phyloP scores from a whole-genome alignment of 2,797 vertebrate species.

The Gadopsis marmoratus region DNA sequence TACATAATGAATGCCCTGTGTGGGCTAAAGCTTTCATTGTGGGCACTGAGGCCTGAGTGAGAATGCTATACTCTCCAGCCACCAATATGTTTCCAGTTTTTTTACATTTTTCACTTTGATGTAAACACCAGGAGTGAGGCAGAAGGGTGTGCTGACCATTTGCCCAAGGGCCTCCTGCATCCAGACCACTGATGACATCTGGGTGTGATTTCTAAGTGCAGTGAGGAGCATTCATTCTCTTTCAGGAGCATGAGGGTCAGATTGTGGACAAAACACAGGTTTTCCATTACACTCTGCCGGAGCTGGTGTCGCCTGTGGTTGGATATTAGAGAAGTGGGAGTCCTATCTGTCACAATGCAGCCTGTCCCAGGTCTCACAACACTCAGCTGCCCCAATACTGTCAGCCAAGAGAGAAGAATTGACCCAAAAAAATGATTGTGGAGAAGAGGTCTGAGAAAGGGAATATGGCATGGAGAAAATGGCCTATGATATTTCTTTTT shows the following conservation, averaged over 20 bases:
- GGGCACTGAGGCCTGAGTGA: constrained; percentile 7
- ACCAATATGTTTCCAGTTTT: constrained; percentile 36
- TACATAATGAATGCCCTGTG: constrained; percentile 27
- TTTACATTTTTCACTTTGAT: constrained; percentile 44
- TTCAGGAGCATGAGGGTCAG: constrained; percentile 37
- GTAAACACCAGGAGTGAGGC: constrained; percentile 42
- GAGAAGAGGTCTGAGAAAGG: constrained; percentile 40
- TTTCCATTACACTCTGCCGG: constrained; percentile 68
- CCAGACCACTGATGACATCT: constrained; percentile 44
- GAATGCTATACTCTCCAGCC: not conserved
- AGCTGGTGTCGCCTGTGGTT: constrained; percentile 53
- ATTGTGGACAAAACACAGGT: constrained; percentile 68
- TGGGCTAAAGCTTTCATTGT: constrained; percentile 30
- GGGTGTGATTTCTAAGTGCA: constrained; percentile 49
- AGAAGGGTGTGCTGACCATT: constrained; percentile 19
- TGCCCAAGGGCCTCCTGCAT: constrained; percentile 29
- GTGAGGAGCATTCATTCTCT: constrained; percentile 39
- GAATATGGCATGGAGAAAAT: constrained; percentile 47
- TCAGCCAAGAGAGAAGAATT: constrained; percentile 62
- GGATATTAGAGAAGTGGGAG: constrained; percentile 61
- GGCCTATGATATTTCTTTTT: constrained; percentile 25
- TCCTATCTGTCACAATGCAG: constrained; percentile 61
- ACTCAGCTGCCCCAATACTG: constrained; percentile 67
- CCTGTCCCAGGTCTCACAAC: constrained; percentile 54
- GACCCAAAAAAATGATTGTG: constrained; percentile 52